Percentiles rank a stretch among this genome's conserved stretches.
Conservation (phyloP, 2,888 invertebrate genomes). For the Cephonodes hylas region DNA sequence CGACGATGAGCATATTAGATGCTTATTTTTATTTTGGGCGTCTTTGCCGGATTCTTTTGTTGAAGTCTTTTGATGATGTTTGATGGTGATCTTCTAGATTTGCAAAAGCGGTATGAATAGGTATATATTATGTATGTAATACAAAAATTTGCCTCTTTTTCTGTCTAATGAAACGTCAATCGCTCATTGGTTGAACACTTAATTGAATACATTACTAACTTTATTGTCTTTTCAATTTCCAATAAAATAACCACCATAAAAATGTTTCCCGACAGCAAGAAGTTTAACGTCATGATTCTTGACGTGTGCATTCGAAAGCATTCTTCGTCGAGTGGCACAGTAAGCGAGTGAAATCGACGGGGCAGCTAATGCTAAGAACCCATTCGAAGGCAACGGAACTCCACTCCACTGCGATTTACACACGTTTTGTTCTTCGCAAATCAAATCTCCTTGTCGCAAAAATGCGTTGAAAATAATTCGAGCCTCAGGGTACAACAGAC, state of each 20-base stretch:
- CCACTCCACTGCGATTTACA: neutral
- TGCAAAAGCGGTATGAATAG: too few relatives aligned
- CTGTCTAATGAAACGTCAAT: too few relatives aligned
- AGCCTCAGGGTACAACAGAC: neutral
- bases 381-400: neutral
- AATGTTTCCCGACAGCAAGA: too few relatives aligned
- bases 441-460: neutral
- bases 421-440: neutral
- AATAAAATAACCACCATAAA: neutral
- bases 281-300: too few relatives aligned
- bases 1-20: conserved; percentile 32
- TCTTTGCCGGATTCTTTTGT: neutral
- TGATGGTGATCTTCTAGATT: too few relatives aligned
- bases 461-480: neutral
- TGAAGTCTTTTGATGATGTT: neutral
- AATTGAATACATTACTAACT: too few relatives aligned
- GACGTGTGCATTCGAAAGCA: neutral
- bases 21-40: neutral
- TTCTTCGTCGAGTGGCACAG: neutral
- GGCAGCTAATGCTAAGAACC: neutral
- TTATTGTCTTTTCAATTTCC: too few relatives aligned
- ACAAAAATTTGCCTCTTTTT: too few relatives aligned
- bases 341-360: neutral
- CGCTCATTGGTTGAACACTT: too few relatives aligned
- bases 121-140: too few relatives aligned